These are phyloP conservation scores for Drosophila ananassae DNA, from an alignment of 1,140 invertebrate genomes.

Conservation along the genomic window DNA sequence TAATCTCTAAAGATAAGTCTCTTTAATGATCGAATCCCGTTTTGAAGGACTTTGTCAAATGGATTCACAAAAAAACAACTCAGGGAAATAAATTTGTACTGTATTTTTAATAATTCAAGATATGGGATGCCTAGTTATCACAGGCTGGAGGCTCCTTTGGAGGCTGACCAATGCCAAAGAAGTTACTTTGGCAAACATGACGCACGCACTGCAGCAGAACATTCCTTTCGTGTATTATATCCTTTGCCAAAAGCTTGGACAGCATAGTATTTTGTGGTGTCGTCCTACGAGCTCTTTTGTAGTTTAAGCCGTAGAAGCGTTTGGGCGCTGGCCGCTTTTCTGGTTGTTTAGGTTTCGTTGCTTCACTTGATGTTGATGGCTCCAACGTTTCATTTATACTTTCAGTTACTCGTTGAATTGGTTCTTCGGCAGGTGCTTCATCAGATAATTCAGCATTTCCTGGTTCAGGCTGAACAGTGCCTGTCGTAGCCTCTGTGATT, in stretches of 20 bases:
- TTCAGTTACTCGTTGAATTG: constrained; percentile 53
- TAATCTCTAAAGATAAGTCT: no score
- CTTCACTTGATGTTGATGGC: not conserved
- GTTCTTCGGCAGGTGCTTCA: constrained; percentile 73
- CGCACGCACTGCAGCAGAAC: constrained; percentile 90
- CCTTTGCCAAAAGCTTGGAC: constrained; percentile 86
- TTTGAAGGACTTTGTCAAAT: not conserved
- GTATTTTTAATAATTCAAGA: not conserved
- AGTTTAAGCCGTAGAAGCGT: constrained; percentile 68
- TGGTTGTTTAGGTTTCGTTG: not conserved
- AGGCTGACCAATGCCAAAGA: constrained; percentile 84
- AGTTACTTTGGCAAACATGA: constrained; percentile 89
- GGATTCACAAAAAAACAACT: not conserved
- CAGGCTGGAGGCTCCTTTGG: not conserved
- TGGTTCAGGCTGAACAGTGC: no score
- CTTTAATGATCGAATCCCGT: not conserved
- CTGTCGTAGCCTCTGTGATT: not conserved
- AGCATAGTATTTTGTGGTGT: constrained; percentile 85
- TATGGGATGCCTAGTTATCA: not conserved
- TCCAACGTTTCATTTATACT: not conserved
- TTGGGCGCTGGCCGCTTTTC: constrained; percentile 11
- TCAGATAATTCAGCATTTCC: constrained; percentile 38
- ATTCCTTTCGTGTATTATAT: constrained; percentile 90
- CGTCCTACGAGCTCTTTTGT: constrained; percentile 73
- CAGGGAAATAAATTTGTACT: constrained; percentile 3